Base-by-base conservation (phyloP, 2,797 vertebrate species). In the Hipposideros larvatus region DNA sequence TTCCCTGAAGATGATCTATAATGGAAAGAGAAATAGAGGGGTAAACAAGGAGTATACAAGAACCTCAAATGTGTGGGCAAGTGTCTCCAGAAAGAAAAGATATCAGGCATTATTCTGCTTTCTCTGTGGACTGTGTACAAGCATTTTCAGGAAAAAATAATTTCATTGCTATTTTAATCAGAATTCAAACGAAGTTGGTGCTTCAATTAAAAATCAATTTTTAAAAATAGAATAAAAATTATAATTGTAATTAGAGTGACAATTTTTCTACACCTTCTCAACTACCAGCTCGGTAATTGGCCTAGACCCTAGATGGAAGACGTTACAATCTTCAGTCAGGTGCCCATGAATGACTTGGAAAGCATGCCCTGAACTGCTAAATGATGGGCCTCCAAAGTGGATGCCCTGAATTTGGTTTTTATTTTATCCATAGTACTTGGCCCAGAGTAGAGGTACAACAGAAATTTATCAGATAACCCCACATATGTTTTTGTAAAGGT, bases 201-300 rank as follows among this genome's bases (percentile, higher is more conserved):
- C 11, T 85, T 68, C 26, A 46, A 34, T 73, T 88, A 80, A 93
- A 85, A 66, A 43, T 70, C 24, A n/a, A 73, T 55, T 95, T 91
- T 77, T 24, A 11, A 73, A 93, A 83, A 37, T 37, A 68, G 14
- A 4, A n/a, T 86, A 43, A 66, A 59, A 80, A 55, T 87, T 90
- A 21, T 6, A 57, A 57, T 59, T 74, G 11, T 80, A 83, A 68
- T 88, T 70, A 82, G 71, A 28, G n/a, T 57, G 14, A 59, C 24
- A 89, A 46, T 41, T 66, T 91, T 83, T 89, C 41, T 59, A 41
- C 2, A 24, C n/a, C 59, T 57, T 57, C 4, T 31, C 37, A n/a
- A 34, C 24, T 31, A 66, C 21, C 78, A 10, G 19, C 48, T 71
- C 21, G n/a, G 5, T 28, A 59, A 66, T 92, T 75, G 48, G 14